Evolutionary conservation across 1,140 invertebrate species (phyloP), one percentile per base, ranked within the genome.

Genomic region (Drosophila mayri): DNA sequence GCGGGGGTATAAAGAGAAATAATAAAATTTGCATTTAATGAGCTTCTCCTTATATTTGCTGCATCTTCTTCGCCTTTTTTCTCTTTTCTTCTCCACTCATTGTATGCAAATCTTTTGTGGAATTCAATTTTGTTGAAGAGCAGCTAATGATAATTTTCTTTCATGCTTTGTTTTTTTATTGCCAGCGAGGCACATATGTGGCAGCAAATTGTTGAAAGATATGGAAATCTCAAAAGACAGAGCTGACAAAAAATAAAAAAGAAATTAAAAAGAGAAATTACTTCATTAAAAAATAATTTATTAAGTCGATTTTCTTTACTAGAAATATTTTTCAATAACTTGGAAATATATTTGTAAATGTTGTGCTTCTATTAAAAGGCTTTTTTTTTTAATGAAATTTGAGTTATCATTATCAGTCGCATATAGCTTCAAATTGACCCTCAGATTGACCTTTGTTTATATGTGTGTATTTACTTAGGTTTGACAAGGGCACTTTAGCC

Each of bases 1-100:
- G 40, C 32, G 41, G 49, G 44, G 9, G 22, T 16, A 37, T 7
- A 50, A 50, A n/a, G 18, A 32, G 12, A 54, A 44, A 30, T 30
- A 44, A 30, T 37, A 65, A 87, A 80, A 87, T 88, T 83, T 88
- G 76, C 84, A 87, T 88, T 80, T 87, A 84, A 87, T 87, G 84
- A 84, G 84, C 73, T 82, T 35, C 58, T 44, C 50, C 18, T 30
- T 66, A 28, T 66, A 28, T 38, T 32, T 32, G 14, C 38, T 40
- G 30, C 66, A 44, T 65, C 76, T 25, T 43, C 40, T 67, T 44
- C 6, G 12, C 12, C 14, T 46, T 46, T 2, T 20, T 2, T 14
- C 20, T 43, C 22, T 16, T 14, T 14, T 32, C 18, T 18, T n/a
- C 41, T 7, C 10, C 22, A 49, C 32, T 68, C 79, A 84, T 87